Evolutionary conservation across 35 echinoderm and acorn worm species (phyloP), one percentile per base, ranked within the genome.

Genomic region (Holothuria glaberrima): DNA sequence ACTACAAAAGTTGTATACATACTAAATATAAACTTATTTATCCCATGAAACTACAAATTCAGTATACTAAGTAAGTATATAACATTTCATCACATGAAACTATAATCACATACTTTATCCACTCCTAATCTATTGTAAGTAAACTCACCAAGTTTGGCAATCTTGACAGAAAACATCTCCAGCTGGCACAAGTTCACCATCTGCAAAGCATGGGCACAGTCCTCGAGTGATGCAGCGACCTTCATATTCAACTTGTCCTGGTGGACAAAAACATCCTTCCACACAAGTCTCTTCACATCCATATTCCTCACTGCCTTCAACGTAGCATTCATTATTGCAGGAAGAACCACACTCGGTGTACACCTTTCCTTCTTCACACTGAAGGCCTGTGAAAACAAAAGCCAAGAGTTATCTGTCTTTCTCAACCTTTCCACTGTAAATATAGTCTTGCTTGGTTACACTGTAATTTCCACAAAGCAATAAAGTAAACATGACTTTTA

Each of bases 261-360:
- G 20, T 6, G 94, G 94, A 65, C 94, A 95, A 75, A 85, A 86
- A 62, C 94, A 95, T 21, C 94, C 94, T 56, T 92, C 90, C 24
- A 92, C 86, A 86, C 94, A 95, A 0, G 83, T 82, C 21, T 78
- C 48, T 59, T 91, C 50, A 65, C 71, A 88, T 2, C 66, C 76
- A 19, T 46, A 54, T 6, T 79, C 46, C 54, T 71, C 64, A n/a
- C 63, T 36, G 22, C 76, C 60, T 27, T 26, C 20, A 0, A 80
- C 62, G 38, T 95, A 86, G 59, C 94, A 95, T 4, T 30, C 63
- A 20, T 52, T 85, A 3, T 63, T 61, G 66, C 94, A 95, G 32
- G 80, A 79, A 64, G 74, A 75, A 27, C 94, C 94, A 87, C 94
- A 95, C n/a, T 75, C 57, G 26, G 77, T 72, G 79, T 95, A 95